phyloP scores from a whole-genome alignment of 2,113 vertebrate genomes.

The Cnemophilus loriae region DNA sequence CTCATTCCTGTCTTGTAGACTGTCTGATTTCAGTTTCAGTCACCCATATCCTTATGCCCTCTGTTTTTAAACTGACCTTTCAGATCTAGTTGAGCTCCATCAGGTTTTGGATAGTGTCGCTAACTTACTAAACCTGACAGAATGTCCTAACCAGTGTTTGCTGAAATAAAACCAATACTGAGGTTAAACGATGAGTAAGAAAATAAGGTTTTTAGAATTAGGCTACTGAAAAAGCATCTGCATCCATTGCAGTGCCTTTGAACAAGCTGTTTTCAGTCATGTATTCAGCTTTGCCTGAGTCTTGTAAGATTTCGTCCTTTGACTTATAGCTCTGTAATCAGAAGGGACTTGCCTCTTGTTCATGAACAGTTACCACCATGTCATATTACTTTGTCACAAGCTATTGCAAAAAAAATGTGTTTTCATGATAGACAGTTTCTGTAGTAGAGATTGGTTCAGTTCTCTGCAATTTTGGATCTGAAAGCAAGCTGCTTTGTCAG shows the following conservation, averaged over 20 bases:
- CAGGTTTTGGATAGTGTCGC: not conserved
- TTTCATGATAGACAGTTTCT: not conserved
- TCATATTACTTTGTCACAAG: not conserved
- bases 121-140: not conserved
- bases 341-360: not conserved
- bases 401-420: not conserved
- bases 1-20: not conserved
- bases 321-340: not conserved
- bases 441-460: not conserved
- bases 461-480: not conserved
- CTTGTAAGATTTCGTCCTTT: not conserved
- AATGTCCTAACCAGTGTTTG: not conserved
- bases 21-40: not conserved
- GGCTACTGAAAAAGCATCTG: not conserved
- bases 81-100: not conserved
- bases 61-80: not conserved
- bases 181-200: not conserved
- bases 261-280: not conserved
- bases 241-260: not conserved
- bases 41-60: not conserved
- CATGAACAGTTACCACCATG: rapidly evolving
- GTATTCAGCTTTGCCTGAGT: not conserved
- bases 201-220: not conserved
- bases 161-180: not conserved
- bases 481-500: not conserved